Conservation (phyloP, 2,797 vertebrate genomes). For the Tiaroga cobitis region DNA sequence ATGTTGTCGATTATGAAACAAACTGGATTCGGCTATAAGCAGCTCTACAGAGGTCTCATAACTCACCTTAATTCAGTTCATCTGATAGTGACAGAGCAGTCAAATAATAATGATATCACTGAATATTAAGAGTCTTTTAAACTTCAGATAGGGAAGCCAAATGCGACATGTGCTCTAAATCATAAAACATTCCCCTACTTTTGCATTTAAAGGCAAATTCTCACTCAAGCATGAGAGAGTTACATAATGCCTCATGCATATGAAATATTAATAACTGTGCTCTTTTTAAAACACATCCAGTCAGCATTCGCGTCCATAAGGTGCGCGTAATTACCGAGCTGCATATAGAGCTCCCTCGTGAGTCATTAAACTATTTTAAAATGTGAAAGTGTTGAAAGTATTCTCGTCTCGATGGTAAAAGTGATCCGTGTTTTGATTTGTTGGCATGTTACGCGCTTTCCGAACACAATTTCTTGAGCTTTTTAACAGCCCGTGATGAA, state of each 20-base stretch:
- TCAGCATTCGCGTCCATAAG: conserved; percentile 4
- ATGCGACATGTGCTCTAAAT: background rate
- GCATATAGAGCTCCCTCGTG: conserved; percentile 6
- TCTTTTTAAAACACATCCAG: conserved; percentile 7
- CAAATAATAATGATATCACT: too few species aligned
- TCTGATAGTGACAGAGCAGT: too few species aligned
- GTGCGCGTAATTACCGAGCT: background rate
- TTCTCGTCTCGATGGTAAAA: background rate
- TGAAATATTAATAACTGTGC: conserved; percentile 26
- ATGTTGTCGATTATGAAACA: too few species aligned
- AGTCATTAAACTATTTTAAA: conserved; percentile 31
- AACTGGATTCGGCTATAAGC: too few species aligned
- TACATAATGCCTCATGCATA: conserved; percentile 9
- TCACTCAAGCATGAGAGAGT: background rate
- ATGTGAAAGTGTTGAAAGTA: conserved; percentile 38
- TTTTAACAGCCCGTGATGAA: conserved; percentile 80
- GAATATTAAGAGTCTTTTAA: too few species aligned
- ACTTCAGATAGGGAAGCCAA: background rate
- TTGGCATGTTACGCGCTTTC: conserved; percentile 45
- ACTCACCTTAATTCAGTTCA: too few species aligned
- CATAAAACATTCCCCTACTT: background rate
- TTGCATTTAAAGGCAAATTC: background rate
- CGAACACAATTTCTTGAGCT: conserved; percentile 52
- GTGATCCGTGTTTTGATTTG: conserved; percentile 23
- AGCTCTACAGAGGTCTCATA: too few species aligned